Percentiles rank a stretch among this genome's conserved stretches.
Evolutionary conservation across 1,140 invertebrate species (phyloP).

Genomic region (Bombus impatiens): DNA sequence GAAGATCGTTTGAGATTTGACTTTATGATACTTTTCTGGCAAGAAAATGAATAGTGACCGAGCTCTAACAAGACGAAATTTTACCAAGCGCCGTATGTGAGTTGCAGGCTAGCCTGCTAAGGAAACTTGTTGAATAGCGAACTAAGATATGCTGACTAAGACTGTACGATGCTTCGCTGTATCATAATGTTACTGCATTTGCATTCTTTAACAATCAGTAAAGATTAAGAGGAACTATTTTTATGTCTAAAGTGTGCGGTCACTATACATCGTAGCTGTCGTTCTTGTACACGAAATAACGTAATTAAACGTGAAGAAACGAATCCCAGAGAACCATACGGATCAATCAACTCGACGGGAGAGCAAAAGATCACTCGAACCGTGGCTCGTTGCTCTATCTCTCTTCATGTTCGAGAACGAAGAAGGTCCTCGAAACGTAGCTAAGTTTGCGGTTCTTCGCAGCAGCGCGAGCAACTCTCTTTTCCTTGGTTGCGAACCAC

Average conservation of each 20-base stretch:
- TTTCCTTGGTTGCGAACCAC: conserved; percentile 21
- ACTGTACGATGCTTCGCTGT: too few species aligned
- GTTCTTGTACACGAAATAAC: neutral
- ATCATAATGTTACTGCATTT: too few species aligned
- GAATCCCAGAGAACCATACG: neutral
- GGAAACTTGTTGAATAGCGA: too few species aligned
- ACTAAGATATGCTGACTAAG: too few species aligned
- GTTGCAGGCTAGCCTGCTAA: too few species aligned
- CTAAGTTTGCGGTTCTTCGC: conserved; percentile 17
- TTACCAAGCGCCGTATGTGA: too few species aligned
- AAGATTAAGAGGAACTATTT: neutral
- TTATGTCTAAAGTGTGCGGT: neutral
- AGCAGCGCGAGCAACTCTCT: neutral
- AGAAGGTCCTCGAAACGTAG: conserved; percentile 16
- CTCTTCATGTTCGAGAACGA: neutral
- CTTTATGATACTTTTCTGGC: too few species aligned
- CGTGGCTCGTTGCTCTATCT: neutral
- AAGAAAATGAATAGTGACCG: too few species aligned
- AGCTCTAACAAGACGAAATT: too few species aligned
- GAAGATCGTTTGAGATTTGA: too few species aligned
- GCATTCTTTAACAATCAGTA: neutral
- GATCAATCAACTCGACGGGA: neutral
- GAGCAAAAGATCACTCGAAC: neutral
- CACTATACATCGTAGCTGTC: neutral
- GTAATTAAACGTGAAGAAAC: neutral